Base-by-base conservation (phyloP, 23 tunicate species). In the Styela clava region DNA sequence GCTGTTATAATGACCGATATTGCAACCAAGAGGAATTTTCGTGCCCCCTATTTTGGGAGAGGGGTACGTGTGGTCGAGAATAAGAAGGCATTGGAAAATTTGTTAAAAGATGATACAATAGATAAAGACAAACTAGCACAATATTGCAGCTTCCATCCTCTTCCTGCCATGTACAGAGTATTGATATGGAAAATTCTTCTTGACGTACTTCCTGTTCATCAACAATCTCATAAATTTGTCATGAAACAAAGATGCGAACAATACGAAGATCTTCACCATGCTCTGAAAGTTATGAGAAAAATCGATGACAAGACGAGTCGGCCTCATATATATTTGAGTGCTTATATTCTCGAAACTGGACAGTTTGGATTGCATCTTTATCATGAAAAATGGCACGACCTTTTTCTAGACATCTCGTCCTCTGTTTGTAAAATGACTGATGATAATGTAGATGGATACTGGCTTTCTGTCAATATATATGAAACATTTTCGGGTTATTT, bases 141-240 rank as follows among this genome's bases (percentile, higher is more conserved):
- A 64, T 91, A 82, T 33, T 91, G 97, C 81, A 72, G 52, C 35
- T 79, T 85, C 16, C 84, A 69, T 68, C 73, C 90, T 3, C 44
- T 91, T 18, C 97, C 89, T n/a, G 78, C 78, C 31, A 78, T 85
- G 37, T 91, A 69, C 84, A 63, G 97, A 16, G 27, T 69, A 5
- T 62, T 91, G 81, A 86, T 91, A 2, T 91, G 97, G 97, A 85
- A 91, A 52, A 82, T 91, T 29, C 74, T 91, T 35, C 84, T 91
- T 2, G 72, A 91, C 34, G 67, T 91, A 26, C 82, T 91, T 29
- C 97, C 97, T 21, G 36, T 82, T 31, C 84, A 91, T 32, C 97
- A 91, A 67, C 97, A 86, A 61, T 91, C 97, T 1, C 97, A 91
- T 32, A 82, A 62, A 73, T 91, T 91, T 82, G 97, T 91, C 36